Conservation (phyloP, 2,113 vertebrate genomes). For the Poeciliopsis prolifica region DNA sequence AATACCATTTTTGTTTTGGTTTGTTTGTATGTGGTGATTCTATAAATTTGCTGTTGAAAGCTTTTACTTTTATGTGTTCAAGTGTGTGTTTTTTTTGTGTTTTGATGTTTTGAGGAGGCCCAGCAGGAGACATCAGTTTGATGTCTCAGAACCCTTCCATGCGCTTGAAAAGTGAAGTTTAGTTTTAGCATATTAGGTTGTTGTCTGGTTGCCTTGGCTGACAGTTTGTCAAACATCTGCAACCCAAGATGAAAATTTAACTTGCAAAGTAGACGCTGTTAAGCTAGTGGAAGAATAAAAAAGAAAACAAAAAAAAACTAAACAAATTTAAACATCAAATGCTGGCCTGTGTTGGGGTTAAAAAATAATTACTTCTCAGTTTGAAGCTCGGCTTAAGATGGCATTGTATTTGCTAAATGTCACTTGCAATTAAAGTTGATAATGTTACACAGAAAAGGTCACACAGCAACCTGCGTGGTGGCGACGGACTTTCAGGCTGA, state of each 20-base stretch:
- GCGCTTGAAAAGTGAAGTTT: background rate
- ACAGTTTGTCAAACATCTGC: background rate
- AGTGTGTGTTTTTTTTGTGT: background rate
- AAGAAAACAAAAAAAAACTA: background rate
- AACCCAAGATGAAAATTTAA: background rate
- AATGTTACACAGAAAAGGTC: constrained; percentile 81
- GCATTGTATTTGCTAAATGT: constrained; percentile 82
- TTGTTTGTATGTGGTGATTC: background rate
- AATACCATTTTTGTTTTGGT: background rate
- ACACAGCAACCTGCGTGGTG: constrained; percentile 57
- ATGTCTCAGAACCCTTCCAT: background rate
- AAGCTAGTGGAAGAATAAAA: background rate
- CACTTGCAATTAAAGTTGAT: constrained; percentile 83
- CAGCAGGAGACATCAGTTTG: background rate
- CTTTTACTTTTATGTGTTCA: background rate
- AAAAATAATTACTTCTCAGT: constrained; percentile 71
- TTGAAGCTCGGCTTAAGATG: constrained; percentile 65
- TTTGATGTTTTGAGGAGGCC: background rate
- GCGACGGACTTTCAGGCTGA: constrained; percentile 49
- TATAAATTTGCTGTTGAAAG: background rate
- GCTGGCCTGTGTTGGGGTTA: constrained; percentile 63
- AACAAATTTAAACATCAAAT: constrained; percentile 51
- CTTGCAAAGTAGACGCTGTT: background rate
- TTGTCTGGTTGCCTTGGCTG: background rate
- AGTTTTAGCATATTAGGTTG: background rate